Percentiles rank a stretch among this genome's conserved stretches.
phyloP scores from a whole-genome alignment of 2,113 vertebrate species.

The Menidia beryllina region DNA sequence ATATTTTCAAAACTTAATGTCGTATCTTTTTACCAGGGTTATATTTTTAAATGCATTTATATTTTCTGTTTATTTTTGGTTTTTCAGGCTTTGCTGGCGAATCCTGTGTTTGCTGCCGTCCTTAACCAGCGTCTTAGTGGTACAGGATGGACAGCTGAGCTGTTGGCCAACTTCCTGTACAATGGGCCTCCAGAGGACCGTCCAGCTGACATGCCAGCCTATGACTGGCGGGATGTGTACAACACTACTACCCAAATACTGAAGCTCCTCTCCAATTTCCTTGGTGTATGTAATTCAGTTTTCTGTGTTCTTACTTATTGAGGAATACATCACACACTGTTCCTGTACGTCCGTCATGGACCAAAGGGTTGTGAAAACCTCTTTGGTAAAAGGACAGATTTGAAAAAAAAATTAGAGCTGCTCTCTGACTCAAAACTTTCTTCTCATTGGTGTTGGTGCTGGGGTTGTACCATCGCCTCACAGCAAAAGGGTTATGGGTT shows the following conservation, averaged over 20 bases:
- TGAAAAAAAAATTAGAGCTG: background rate
- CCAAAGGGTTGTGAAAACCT: background rate
- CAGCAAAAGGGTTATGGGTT: no score
- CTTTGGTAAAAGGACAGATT: constrained; percentile 12
- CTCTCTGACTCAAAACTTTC: constrained; percentile 26
- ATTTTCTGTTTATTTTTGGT: constrained; percentile 71
- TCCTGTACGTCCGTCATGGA: background rate
- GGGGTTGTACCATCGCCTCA: no score
- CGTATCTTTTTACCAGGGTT: no score
- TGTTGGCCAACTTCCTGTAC: constrained; percentile 87
- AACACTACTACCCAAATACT: constrained; percentile 85
- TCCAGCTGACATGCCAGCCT: constrained; percentile 55
- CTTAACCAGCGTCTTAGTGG: constrained; percentile 79
- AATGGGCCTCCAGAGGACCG: constrained; percentile 77
- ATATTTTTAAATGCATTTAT: constrained; percentile 1
- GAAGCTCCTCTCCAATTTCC: constrained; percentile 86
- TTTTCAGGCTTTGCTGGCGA: constrained; percentile 82
- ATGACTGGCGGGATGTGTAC: constrained; percentile 86
- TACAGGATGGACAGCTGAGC: constrained; percentile 81
- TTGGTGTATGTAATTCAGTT: constrained; percentile 84
- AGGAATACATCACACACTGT: background rate
- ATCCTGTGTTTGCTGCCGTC: constrained; percentile 75
- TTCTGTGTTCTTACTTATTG: background rate
- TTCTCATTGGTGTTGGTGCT: constrained; percentile 18
- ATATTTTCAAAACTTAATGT: no score